These are phyloP conservation scores for Glaucomys volans DNA, from an alignment of 2,113 vertebrate species.

Conservation along the genomic window DNA sequence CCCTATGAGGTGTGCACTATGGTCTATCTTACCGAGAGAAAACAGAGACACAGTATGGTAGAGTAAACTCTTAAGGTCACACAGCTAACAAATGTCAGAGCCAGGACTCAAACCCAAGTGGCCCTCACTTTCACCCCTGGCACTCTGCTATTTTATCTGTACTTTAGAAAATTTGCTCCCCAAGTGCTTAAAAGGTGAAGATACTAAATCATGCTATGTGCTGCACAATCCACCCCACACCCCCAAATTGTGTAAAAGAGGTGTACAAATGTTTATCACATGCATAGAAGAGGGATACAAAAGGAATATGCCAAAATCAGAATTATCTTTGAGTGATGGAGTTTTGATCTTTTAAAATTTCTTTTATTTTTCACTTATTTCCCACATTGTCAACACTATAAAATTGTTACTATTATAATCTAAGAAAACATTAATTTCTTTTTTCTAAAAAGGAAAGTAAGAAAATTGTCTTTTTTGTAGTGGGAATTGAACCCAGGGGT, in stretches of 20 bases:
- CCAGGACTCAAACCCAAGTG: not conserved
- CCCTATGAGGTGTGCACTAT: not conserved
- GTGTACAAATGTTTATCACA: not conserved
- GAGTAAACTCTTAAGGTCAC: not conserved
- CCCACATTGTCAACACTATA: not conserved
- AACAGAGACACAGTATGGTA: not conserved
- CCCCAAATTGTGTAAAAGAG: not conserved
- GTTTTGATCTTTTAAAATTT: not conserved
- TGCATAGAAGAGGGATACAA: not conserved
- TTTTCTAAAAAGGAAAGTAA: constrained; percentile 14
- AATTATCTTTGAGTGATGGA: not conserved
- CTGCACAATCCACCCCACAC: not conserved
- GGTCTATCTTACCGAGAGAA: not conserved
- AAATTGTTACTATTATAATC: not conserved
- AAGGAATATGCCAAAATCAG: not conserved
- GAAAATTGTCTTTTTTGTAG: no score
- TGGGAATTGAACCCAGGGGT: no score
- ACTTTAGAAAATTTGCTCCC: not conserved
- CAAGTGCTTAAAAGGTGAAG: not conserved
- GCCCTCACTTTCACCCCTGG: not conserved
- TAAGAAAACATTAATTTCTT: not conserved
- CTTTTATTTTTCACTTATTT: not conserved
- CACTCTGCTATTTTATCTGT: not conserved
- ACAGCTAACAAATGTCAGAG: no score
- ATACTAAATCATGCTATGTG: not conserved